A percentile compares a stretch with the other conserved stretches of the same genome.
These are phyloP conservation scores for Dallia pectoralis DNA, from an alignment of 2,797 vertebrate genomes.

Conservation along the genomic window DNA sequence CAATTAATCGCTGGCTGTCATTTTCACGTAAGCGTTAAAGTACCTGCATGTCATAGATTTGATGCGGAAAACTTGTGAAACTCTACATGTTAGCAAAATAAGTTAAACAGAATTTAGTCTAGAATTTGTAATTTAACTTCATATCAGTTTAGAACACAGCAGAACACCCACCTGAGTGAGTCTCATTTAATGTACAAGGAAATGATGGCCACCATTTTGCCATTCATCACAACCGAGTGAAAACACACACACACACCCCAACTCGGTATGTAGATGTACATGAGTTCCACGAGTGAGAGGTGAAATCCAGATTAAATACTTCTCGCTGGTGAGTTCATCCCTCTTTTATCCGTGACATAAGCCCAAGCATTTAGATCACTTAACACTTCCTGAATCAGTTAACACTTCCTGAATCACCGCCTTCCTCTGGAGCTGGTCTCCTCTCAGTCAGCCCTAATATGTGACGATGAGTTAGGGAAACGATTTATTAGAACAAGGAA, in stretches of 20 bases:
- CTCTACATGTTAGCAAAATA: neutral
- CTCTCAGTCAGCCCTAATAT: neutral
- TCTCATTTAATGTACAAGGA: neutral
- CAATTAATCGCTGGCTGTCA: neutral
- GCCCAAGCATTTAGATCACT: constrained; percentile 43
- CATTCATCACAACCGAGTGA: neutral
- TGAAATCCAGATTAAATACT: constrained; percentile 45
- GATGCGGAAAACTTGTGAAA: neutral
- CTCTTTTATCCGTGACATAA: constrained; percentile 40
- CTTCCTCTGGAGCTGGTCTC: neutral
- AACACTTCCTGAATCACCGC: constrained; percentile 20
- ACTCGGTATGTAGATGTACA: constrained; percentile 21
- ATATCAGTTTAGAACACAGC: constrained; percentile 1
- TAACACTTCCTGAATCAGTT: constrained; percentile 33
- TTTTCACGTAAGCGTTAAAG: neutral
- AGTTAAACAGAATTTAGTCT: neutral
- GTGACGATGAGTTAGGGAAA: constrained; percentile 4
- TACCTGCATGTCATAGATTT: neutral
- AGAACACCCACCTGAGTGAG: neutral
- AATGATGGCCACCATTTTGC: neutral
- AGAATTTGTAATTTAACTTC: neutral
- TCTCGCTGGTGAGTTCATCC: constrained; percentile 45
- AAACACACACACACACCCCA: neutral
- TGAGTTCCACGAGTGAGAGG: constrained; percentile 45
- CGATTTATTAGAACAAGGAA: constrained; percentile 36